phyloP scores from a whole-genome alignment of 2,797 vertebrate genomes.

The Sebastolobus altivelis region DNA sequence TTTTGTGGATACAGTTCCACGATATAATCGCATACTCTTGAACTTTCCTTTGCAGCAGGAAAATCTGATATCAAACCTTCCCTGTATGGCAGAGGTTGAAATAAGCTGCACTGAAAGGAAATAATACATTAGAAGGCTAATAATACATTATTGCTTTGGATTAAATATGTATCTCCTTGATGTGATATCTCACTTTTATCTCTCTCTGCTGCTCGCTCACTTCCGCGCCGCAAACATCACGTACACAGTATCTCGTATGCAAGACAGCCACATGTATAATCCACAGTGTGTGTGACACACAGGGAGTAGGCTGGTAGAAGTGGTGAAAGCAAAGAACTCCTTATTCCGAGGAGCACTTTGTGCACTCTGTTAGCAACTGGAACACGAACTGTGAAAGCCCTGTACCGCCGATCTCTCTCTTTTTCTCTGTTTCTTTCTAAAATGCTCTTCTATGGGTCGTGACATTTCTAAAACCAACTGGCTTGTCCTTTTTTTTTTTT shows the following conservation, averaged over 20 bases:
- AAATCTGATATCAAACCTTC: conserved; percentile 38
- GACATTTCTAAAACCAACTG: conserved; percentile 1
- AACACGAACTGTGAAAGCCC: conserved; percentile 33
- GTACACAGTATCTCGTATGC: conserved; percentile 33
- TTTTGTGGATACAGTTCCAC: conserved; percentile 39
- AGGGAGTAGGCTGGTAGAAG: background rate
- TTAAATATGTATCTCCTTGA: conserved; percentile 64
- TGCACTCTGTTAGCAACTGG: conserved; percentile 12
- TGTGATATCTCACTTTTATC: conserved; percentile 64
- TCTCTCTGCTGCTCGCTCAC: conserved; percentile 25
- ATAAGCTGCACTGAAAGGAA: conserved; percentile 48
- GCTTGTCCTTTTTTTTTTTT: background rate
- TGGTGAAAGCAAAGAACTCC: conserved; percentile 28
- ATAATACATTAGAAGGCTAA: conserved; percentile 58
- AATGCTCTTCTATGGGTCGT: background rate
- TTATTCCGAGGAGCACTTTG: conserved; percentile 43
- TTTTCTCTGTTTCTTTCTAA: background rate
- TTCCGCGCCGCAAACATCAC: conserved; percentile 28
- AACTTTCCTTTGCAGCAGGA: conserved; percentile 36
- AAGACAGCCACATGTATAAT: conserved; percentile 54
- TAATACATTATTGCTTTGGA: conserved; percentile 64
- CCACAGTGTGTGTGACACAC: conserved; percentile 34
- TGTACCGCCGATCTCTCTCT: background rate
- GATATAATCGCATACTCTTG: conserved; percentile 42
- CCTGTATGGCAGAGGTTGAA: conserved; percentile 30